Base-by-base conservation (phyloP, 2,797 vertebrate species). In the Cheirogaleus major region DNA sequence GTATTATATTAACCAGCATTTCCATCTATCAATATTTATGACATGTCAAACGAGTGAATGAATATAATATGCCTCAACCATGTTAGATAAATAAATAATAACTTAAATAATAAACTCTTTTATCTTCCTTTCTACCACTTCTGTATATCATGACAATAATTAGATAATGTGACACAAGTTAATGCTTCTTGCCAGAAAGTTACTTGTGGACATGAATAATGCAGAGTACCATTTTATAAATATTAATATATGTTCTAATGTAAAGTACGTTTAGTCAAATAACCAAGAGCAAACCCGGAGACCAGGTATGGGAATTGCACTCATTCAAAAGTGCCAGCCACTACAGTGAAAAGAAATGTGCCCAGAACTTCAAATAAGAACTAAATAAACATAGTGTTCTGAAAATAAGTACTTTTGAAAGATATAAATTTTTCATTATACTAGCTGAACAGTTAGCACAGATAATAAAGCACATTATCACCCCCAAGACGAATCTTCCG, bases 211-310 rank as follows among this genome's bases (percentile, higher is more conserved):
- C 73, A 95, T 96, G 81, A 96, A 92, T 91, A 94, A 97, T 55
- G 79, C 82, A 88, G 45, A 35, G n/a, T 20, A 10, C 13, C 27
- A 35, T 55, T 91, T 97, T 67, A 92, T 95, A 82, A 97, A 96
- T 82, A 97, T 75, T 88, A 92, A 96, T 70, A 45, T 55, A 30
- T 65, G 63, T 50, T 85, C 75, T 75, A 59, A 80, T 52, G 57
- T 95, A 63, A 88, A 95, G 61, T 83, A 82, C 65, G 72, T 95
- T 95, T 75, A 93, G 94, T 93, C 73, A 93, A 96, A 96, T 80
- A 90, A 50, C 52, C 69, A 80, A 89, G 61, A 82, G 35, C 52
- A 92, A 97, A 90, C 57, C 52, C 84, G 83, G 86, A 78, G 57
- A 61, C 67, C 27, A 91, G 69, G 57, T 52, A 72, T 0, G 18